phyloP scores from a whole-genome alignment of 2,113 vertebrate genomes.

The Platysternon megacephalum region DNA sequence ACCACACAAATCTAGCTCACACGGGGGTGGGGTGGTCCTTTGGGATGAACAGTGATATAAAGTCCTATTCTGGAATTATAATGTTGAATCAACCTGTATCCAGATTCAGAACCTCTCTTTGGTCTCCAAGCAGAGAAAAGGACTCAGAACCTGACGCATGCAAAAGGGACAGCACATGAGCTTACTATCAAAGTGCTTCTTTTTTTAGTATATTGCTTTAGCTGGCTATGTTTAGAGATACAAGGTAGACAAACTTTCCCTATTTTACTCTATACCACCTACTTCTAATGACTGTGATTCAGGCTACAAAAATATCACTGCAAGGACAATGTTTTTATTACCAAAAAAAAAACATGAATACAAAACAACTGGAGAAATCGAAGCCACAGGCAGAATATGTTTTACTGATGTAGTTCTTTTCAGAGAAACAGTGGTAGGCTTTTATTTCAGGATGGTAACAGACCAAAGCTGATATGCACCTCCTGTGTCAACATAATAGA shows the following conservation, averaged over 20 bases:
- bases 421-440: neutral
- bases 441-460: neutral
- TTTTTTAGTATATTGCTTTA: neutral
- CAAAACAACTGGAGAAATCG: neutral
- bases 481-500: neutral
- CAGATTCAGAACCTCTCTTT: neutral
- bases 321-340: neutral
- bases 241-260: neutral
- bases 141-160: neutral
- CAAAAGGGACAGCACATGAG: neutral
- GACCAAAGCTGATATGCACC: neutral
- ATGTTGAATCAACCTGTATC: neutral
- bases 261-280: neutral
- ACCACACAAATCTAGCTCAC: neutral
- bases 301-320: neutral
- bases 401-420: neutral
- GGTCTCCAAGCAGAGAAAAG: neutral
- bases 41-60: neutral
- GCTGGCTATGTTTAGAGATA: neutral
- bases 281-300: neutral
- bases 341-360: neutral
- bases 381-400: neutral
- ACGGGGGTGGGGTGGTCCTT: too few species aligned
- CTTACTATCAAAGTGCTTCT: neutral
- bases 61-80: neutral